Base-by-base conservation (phyloP, 2,888 invertebrate species). In the Athetis lepigone region DNA sequence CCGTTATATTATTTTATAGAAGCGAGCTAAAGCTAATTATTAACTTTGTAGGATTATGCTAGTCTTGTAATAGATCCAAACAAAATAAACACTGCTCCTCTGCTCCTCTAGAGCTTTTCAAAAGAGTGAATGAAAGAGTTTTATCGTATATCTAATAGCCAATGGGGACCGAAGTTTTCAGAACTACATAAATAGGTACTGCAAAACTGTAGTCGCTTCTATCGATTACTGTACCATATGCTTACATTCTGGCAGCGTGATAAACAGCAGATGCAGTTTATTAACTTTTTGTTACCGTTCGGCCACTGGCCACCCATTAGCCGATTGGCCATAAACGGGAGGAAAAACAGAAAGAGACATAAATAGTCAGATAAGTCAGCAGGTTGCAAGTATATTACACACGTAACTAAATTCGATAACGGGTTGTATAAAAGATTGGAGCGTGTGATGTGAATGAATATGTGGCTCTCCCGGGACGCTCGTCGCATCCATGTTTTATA, bases 401-500 rank as follows among this genome's bases (percentile, higher is more conserved):
- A 58, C 46, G 43, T 58, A 77, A 69, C 60, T 57, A 66, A 75
- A 75, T 69, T 66, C 57, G 59, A 71, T 70, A 77, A 62, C 47
- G 45, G 54, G 33, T 25, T 70, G 60, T 57, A 74, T 68, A 66
- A 64, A 75, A 71, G 71, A 70, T 77, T 64, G 64, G 43, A 51
- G 52, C 58, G 40, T 59, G 59, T 68, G 61, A 65, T 65, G 57
- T 49, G 69, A 69, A 64, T 68, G 65, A 57, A 70, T 79, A 42
- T 66, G 70, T 55, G 61, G 58, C 49, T 43, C 75, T 69, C 76
- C 3, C 9, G 67, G 54, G 74, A 52, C 46, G 58, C 51, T 39
- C 55, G 52, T 43, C 43, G 61, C 27, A 62, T 80, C 55, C 66
- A 77, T 75, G 78, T 80, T 79, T 75, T 67, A 80, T 71, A 67